Evolutionary conservation across 2,888 invertebrate species (phyloP).

Genomic region (Cantharis lateralis): DNA sequence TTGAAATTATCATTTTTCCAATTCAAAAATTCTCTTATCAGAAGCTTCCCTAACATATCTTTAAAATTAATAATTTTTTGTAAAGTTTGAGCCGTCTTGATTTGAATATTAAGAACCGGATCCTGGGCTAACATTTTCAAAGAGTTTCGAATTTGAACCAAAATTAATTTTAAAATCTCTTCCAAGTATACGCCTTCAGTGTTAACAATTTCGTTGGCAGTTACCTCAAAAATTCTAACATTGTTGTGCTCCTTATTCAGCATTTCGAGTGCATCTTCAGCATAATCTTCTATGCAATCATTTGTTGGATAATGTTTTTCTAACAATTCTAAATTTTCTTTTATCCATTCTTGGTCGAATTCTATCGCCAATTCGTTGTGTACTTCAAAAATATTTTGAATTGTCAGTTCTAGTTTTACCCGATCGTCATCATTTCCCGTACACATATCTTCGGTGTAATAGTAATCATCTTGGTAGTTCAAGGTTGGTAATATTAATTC

Average conservation of each 20-base stretch:
- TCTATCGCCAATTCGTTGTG: constrained; percentile 38
- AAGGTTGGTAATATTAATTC: constrained; percentile 49
- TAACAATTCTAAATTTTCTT: constrained; percentile 24
- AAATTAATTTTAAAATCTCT: constrained; percentile 43
- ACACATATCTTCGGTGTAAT: constrained; percentile 6
- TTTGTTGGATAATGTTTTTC: constrained; percentile 38
- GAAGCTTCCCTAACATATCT: constrained; percentile 24
- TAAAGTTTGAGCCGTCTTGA: constrained; percentile 42
- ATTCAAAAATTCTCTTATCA: neutral
- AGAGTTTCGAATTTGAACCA: constrained; percentile 42
- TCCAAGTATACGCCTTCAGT: constrained; percentile 42
- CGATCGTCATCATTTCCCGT: neutral
- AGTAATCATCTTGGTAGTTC: neutral
- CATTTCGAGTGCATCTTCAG: constrained; percentile 46
- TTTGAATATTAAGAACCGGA: constrained; percentile 46
- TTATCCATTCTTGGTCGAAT: constrained; percentile 37
- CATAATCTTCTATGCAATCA: constrained; percentile 43
- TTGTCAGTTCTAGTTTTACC: neutral
- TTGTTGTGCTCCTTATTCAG: constrained; percentile 36
- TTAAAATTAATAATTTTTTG: constrained; percentile 41
- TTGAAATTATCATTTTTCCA: neutral
- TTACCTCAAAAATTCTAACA: constrained; percentile 18
- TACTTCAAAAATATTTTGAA: constrained; percentile 29
- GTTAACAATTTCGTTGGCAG: constrained; percentile 25
- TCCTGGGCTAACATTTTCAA: constrained; percentile 43